Evolutionary conservation across 2,797 vertebrate species (phyloP), one percentile per base, ranked within the genome.

Genomic region (Falco biarmicus): DNA sequence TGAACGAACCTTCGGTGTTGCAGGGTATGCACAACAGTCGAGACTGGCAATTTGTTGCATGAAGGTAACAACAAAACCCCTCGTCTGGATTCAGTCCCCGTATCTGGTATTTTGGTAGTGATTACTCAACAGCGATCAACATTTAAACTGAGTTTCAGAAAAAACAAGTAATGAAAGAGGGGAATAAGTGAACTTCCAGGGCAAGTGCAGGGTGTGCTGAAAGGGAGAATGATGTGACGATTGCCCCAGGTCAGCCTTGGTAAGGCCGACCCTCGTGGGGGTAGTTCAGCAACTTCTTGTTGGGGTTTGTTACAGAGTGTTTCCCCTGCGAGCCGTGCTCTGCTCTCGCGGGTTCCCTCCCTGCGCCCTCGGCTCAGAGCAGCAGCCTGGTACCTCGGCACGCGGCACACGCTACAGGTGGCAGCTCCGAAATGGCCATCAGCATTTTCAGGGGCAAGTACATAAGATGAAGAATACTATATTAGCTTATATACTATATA

Each of bases 21-120:
- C 19, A 17, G 85, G 61, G 10, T 39, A 22, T 1, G 59, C 81
- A 54, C 29, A 28, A 17, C 13, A 74, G 48, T 19, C 60, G 18
- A 31, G 31, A 34, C 41, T 0, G 11, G 60, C 32, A 6, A 2
- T 53, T 63, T 18, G 68, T 48, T 34, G 29, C 0, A 0, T n/a
- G 87, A 45, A n/a, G 51, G 32, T 63, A 63, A 31, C 5, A 66
- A 48, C n/a, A 66, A 31, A 84, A 41, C 45, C 41, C 18, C 64
- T 50, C 68, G 15, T 37, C 68, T 68, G 74, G 63, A 28, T 66
- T 60, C 17, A 7, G 15, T n/a, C 64, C 47, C 60, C 3, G 1
- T 54, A 20, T 43, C 47, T 45, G 5, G 45, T 17, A 10, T 43
- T 48, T 54, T 54, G 85, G 29, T 6, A 18, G 68, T 4, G 45